phyloP scores from a whole-genome alignment of 2,888 invertebrate species.

The Nephrocerus scutellatus region DNA sequence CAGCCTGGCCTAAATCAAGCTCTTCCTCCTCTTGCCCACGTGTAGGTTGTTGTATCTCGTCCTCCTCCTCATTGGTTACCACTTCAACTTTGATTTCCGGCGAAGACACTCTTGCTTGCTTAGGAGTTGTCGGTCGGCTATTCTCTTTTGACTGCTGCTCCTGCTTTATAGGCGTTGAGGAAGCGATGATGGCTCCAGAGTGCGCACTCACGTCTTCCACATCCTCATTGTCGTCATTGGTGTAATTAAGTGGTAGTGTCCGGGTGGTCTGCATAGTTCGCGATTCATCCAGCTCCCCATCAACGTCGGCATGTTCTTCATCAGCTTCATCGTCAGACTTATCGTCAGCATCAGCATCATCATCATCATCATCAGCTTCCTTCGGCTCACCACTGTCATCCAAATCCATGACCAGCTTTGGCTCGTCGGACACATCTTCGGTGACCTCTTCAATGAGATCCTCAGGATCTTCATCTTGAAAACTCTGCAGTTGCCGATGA shows the following conservation, averaged over 20 bases:
- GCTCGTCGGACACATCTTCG: conserved; percentile 54
- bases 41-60: too few relatives aligned
- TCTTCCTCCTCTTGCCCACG: conserved; percentile 16
- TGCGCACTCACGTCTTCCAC: conserved; percentile 7
- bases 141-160: conserved; percentile 17
- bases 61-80: too few relatives aligned
- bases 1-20: too few relatives aligned
- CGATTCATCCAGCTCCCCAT: conserved; percentile 29
- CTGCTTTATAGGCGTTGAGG: conserved; percentile 35
- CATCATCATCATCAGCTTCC: conserved; percentile 47
- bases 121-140: too few relatives aligned
- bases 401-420: conserved; percentile 63
- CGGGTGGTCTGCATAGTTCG: conserved; percentile 45
- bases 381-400: conserved; percentile 55
- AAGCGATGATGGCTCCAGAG: not conserved
- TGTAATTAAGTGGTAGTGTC: conserved; percentile 52
- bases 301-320: conserved; percentile 42
- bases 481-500: conserved; percentile 16
- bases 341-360: conserved; percentile 44
- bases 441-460: conserved; percentile 57
- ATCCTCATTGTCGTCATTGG: conserved; percentile 19
- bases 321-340: conserved; percentile 50
- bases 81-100: conserved; percentile 24
- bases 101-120: conserved; percentile 22
- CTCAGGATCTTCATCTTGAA: conserved; percentile 50